Conservation (phyloP, 1,140 invertebrate genomes). For the Drosophila auraria region DNA sequence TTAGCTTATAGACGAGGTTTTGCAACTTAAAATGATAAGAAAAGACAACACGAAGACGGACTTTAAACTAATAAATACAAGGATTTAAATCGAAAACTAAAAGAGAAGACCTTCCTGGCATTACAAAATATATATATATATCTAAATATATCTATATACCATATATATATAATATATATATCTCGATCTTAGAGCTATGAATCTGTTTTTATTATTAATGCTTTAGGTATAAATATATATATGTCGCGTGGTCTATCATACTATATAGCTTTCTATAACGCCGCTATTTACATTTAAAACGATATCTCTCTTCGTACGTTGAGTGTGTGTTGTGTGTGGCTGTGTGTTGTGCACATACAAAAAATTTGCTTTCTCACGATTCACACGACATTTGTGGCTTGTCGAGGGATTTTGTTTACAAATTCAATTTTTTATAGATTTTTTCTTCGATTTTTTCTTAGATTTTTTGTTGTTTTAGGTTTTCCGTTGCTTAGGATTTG, state of each 20-base stretch:
- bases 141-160: constrained; percentile 3
- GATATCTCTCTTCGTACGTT: neutral
- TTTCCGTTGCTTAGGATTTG: constrained; percentile 56
- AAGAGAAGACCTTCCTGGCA: constrained; percentile 21
- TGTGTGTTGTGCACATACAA: constrained; percentile 26
- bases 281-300: constrained; percentile 27
- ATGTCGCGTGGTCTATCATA: neutral
- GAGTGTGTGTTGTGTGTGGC: constrained; percentile 1
- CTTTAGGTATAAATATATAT: constrained; percentile 32
- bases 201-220: constrained; percentile 34
- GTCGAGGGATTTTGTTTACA: neutral
- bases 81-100: neutral
- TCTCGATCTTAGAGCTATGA: constrained; percentile 25
- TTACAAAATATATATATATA: constrained; percentile 32
- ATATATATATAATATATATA: constrained; percentile 12
- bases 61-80: neutral
- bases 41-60: too few relatives aligned
- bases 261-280: constrained; percentile 28
- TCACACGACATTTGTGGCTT: neutral
- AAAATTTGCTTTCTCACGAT: constrained; percentile 2
- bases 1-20: constrained; percentile 2
- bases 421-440: neutral
- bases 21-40: neutral
- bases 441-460: neutral
- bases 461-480: neutral